These are phyloP conservation scores for Nysson spinosus DNA, from an alignment of 2,888 invertebrate genomes.

Conservation along the genomic window DNA sequence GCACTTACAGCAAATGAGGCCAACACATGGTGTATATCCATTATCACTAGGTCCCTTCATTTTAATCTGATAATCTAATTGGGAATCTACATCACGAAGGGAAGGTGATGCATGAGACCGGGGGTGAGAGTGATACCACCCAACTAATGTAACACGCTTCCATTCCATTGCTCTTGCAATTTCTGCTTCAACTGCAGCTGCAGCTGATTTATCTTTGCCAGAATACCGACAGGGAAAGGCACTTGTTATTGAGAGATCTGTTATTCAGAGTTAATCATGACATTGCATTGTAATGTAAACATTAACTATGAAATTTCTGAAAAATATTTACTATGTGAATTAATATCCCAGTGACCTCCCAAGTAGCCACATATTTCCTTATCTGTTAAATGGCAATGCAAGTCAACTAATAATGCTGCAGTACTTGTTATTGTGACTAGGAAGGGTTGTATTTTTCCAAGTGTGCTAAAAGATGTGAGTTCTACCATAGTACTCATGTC, in stretches of 20 bases:
- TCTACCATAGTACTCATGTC: slow-evolving; percentile 94
- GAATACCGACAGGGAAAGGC: slow-evolving; percentile 93
- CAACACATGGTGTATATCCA: slow-evolving; percentile 95
- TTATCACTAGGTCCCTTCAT: slow-evolving; percentile 95
- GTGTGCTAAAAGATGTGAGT: slow-evolving; percentile 90
- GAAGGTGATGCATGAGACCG: slow-evolving; percentile 92
- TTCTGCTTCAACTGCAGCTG: slow-evolving; percentile 87
- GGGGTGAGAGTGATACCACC: slow-evolving; percentile 98
- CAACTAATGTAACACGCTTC: slow-evolving; percentile 89
- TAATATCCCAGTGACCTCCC: slow-evolving; percentile 96
- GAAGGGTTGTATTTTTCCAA: slow-evolving; percentile 96
- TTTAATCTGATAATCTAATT: slow-evolving; percentile 95
- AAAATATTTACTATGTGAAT: slow-evolving; percentile 89
- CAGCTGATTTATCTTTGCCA: slow-evolving; percentile 87
- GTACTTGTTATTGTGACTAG: slow-evolving; percentile 91
- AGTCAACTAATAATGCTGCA: slow-evolving; percentile 91
- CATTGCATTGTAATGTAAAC: not conserved
- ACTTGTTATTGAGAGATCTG: slow-evolving; percentile 91
- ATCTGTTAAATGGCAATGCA: slow-evolving; percentile 95
- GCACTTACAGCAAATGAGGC: slow-evolving; percentile 92
- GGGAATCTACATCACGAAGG: slow-evolving; percentile 92
- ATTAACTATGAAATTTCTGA: not conserved
- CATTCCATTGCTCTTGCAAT: slow-evolving; percentile 91
- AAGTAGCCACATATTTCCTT: slow-evolving; percentile 97
- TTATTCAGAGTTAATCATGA: slow-evolving; percentile 60